Percentiles rank a stretch among this genome's conserved stretches.
Conservation (phyloP, 2,888 invertebrate genomes). For the Drosophila lutescens region DNA sequence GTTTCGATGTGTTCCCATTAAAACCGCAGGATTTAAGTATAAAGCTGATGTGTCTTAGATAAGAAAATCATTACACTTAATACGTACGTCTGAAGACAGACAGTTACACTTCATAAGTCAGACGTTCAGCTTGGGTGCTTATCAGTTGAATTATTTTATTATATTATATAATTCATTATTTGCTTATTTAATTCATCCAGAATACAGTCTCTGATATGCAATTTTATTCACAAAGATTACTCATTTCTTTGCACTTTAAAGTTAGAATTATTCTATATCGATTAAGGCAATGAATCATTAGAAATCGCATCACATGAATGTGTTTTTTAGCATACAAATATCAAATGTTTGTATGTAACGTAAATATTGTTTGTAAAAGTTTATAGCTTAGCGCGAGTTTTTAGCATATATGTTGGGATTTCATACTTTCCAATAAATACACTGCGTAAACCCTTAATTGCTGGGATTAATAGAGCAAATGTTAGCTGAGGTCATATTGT, state of each 20-base stretch:
- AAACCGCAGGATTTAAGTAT: background rate
- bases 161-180: background rate
- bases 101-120: background rate
- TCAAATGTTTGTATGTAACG: constrained; percentile 20
- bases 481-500: constrained; percentile 26
- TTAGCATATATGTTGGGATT: constrained; percentile 11
- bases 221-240: constrained; percentile 14
- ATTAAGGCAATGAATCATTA: constrained; percentile 51
- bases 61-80: background rate
- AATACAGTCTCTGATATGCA: background rate
- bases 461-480: constrained; percentile 9
- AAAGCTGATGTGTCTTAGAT: background rate
- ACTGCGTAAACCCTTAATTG: background rate
- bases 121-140: background rate
- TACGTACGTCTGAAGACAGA: background rate
- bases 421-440: background rate
- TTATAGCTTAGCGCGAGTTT: background rate
- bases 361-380: constrained; percentile 1
- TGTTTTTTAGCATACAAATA: constrained; percentile 28
- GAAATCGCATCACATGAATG: constrained; percentile 20
- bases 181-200: background rate
- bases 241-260: constrained; percentile 21
- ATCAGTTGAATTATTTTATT: background rate
- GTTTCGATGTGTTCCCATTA: too few species aligned
- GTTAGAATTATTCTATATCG: constrained; percentile 2